Evolutionary conservation across 64 coral and sea anemone species (phyloP).

Genomic region (Dendrophyllia cribrosa): DNA sequence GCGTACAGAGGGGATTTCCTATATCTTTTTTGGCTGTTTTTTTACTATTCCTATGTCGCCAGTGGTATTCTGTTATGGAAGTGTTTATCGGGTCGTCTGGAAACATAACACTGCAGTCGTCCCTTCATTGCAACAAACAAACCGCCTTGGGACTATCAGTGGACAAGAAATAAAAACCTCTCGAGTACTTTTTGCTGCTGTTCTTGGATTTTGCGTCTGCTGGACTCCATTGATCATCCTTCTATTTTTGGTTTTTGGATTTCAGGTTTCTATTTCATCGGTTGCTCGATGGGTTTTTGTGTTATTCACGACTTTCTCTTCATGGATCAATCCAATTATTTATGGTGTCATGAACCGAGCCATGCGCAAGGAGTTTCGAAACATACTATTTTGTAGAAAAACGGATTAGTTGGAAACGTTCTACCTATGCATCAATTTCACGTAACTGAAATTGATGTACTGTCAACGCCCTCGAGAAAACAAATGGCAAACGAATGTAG

Average conservation of each 20-base stretch:
- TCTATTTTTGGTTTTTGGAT: neutral
- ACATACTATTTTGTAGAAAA: neutral
- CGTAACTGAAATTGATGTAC: neutral
- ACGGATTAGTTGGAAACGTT: no score
- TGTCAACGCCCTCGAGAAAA: no score
- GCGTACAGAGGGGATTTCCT: neutral
- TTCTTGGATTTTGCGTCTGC: neutral
- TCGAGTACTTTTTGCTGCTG: neutral
- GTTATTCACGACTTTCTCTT: neutral
- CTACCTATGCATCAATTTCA: no score
- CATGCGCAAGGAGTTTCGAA: neutral
- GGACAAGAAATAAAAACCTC: neutral
- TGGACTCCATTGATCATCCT: neutral
- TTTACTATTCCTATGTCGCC: neutral
- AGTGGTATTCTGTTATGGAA: neutral
- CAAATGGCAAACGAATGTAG: no score
- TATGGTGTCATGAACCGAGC: constrained; percentile 7
- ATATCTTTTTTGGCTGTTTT: neutral
- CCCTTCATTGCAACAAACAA: neutral
- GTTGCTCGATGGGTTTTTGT: neutral
- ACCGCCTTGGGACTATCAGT: neutral
- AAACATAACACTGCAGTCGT: neutral
- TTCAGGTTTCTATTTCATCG: neutral
- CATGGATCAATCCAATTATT: constrained; percentile 13
- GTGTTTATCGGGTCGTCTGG: neutral